Base-by-base conservation (phyloP, 2,113 vertebrate species). In the Prunella fulvescens region DNA sequence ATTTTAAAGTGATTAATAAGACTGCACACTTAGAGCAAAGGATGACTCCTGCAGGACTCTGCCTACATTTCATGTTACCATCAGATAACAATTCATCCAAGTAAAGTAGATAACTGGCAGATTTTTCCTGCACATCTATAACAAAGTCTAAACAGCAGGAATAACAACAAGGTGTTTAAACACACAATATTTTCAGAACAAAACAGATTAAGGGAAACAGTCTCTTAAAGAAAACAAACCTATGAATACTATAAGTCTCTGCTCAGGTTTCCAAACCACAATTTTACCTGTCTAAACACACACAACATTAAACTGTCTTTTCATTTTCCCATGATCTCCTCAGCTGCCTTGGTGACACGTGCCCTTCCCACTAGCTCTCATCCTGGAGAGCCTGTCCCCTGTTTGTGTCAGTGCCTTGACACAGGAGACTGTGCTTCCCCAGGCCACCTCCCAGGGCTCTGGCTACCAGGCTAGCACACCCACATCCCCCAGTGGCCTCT, bases 1-100 rank as follows among this genome's bases (percentile, higher is more conserved):
- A 13, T 81, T 92, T 91, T 67, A 42, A 93, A 84, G 51, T 40
- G 31, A 91, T 73, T 83, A 92, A 65, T 39, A 92, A 71, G 66
- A 17, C 45, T 81, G 65, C 61, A 81, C 28, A 35, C 73, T 91
- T 92, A 69, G 11, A 76, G 81, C 65, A 85, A 71, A 60, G 57
- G 60, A 91, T 60, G 77, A 56, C 51, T 95, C 51, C 83, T 81
- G 44, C 77, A 95, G 92, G 81, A 81, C 73, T 91, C 60, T 72
- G 86, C 58, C 56, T 81, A 19, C 24, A 6, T 93, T 70, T 92
- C 57, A 50, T 69, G 61, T 69, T 90, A 51, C 42, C 7, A 5
- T 90, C 90, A 90, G 88, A 25, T 37, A 93, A n/a, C 48, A 69
- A 42, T 65, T 91, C 61, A 87, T 65, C 79, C 79, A 76, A 69